These are phyloP conservation scores for Ornithorhynchus anatinus DNA, from an alignment of 2,113 vertebrate species.

Conservation along the genomic window DNA sequence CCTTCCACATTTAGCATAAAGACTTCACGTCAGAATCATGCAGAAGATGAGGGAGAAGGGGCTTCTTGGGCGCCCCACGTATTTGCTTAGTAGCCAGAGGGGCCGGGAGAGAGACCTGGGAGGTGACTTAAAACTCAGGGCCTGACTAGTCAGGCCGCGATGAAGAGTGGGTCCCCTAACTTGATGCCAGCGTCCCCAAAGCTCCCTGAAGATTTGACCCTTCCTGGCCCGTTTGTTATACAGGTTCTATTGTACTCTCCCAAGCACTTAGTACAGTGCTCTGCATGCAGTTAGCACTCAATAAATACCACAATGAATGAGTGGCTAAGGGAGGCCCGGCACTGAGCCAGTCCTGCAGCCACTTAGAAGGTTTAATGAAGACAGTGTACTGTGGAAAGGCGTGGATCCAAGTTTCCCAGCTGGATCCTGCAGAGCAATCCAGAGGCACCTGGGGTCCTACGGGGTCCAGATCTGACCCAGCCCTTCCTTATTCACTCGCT, in stretches of 20 bases:
- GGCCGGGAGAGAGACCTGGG: conserved; percentile 38
- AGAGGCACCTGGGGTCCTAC: neutral
- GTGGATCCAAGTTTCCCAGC: conserved; percentile 17
- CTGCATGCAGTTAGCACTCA: too few relatives aligned
- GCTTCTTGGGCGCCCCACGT: conserved; percentile 22
- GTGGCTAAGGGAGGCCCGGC: neutral
- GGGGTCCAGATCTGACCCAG: too few relatives aligned
- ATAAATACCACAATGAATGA: too few relatives aligned
- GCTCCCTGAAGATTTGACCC: conserved; percentile 16
- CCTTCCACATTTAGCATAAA: conserved; percentile 49
- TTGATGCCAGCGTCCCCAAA: conserved; percentile 23
- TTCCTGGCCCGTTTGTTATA: too few relatives aligned
- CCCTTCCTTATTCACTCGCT: too few relatives aligned
- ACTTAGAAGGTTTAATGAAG: conserved; percentile 13
- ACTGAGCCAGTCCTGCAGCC: neutral
- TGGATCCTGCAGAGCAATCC: neutral
- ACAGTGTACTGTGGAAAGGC: too few relatives aligned
- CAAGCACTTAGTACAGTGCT: too few relatives aligned
- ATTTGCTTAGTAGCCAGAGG: conserved; percentile 40
- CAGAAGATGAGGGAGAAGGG: conserved; percentile 42
- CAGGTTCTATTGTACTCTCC: too few relatives aligned
- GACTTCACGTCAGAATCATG: conserved; percentile 29
- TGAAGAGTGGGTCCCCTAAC: conserved; percentile 9
- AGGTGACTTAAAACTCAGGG: conserved; percentile 14
- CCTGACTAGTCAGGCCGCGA: neutral